Evolutionary conservation across 2,797 vertebrate species (phyloP).

Genomic region (Oreonectes daqikongensis): DNA sequence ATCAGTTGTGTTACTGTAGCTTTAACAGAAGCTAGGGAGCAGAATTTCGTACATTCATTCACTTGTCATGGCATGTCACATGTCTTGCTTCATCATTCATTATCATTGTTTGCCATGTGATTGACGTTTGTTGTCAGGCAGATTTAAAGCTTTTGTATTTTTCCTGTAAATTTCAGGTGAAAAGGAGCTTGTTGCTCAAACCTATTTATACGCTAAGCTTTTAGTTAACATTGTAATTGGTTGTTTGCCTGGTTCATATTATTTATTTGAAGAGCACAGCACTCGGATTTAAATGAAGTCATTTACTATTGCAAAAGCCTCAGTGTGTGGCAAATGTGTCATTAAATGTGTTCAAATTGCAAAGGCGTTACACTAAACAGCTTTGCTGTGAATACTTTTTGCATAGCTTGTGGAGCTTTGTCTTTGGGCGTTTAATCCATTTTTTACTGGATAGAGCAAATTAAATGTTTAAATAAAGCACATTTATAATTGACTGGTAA

Average conservation of each 20-base stretch:
- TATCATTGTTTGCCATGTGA: not conserved
- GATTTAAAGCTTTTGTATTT: conserved; percentile 24
- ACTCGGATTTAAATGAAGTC: conserved; percentile 30
- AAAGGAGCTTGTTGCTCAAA: conserved; percentile 22
- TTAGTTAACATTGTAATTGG: conserved; percentile 53
- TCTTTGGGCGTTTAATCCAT: conserved; percentile 27
- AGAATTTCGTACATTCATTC: conserved; percentile 9
- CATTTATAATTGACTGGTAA: conserved; percentile 41
- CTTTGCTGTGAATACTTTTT: conserved; percentile 40
- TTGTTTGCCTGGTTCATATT: conserved; percentile 44
- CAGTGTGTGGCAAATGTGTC: conserved; percentile 49
- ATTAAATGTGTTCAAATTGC: conserved; percentile 37
- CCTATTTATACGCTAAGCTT: conserved; percentile 34
- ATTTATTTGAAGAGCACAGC: conserved; percentile 28
- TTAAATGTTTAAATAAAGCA: conserved; percentile 26
- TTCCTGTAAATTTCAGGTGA: conserved; percentile 23
- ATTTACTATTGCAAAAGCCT: conserved; percentile 48
- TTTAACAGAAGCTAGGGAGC: conserved; percentile 6
- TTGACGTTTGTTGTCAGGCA: not conserved
- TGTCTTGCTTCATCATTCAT: conserved; percentile 23
- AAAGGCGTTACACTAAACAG: conserved; percentile 40
- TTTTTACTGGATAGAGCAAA: conserved; percentile 22
- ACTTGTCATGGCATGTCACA: conserved; percentile 23
- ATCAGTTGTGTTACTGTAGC: conserved; percentile 2
- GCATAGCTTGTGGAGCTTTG: conserved; percentile 3